These are phyloP conservation scores for Leptopilina clavipes DNA, from an alignment of 1,140 invertebrate genomes.

Conservation along the genomic window DNA sequence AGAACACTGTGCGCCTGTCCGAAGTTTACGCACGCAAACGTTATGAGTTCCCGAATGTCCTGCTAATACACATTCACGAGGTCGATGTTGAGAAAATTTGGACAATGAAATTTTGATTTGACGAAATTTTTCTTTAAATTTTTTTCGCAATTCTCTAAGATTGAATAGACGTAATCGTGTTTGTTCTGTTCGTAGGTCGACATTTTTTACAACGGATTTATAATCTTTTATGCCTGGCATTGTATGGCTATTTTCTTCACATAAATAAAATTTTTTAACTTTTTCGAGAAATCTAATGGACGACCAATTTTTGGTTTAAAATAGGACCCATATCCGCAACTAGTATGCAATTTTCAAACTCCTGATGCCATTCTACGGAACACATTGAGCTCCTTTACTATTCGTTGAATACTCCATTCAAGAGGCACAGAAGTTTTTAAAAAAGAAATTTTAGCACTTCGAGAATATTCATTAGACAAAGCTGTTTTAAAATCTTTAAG, in stretches of 20 bases:
- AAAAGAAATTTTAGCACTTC: no score
- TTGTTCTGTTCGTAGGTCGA: no score
- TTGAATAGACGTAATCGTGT: slow-evolving; percentile 16
- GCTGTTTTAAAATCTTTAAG: no score
- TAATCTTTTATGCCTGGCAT: slow-evolving; percentile 40
- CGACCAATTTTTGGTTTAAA: neutral
- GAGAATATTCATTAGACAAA: no score
- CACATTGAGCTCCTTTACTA: neutral
- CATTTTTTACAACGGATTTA: slow-evolving; percentile 12
- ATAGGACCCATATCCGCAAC: neutral
- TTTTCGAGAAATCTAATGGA: neutral
- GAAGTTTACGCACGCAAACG: slow-evolving; percentile 38
- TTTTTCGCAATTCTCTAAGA: slow-evolving; percentile 8
- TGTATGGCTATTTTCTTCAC: slow-evolving; percentile 4
- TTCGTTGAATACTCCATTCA: neutral
- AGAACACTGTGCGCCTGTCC: no score
- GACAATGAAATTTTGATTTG: slow-evolving; percentile 40
- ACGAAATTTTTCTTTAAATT: slow-evolving; percentile 33
- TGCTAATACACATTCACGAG: slow-evolving; percentile 17
- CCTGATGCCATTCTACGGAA: neutral
- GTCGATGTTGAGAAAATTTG: slow-evolving; percentile 34
- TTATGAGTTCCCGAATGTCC: slow-evolving; percentile 17
- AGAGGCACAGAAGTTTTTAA: neutral
- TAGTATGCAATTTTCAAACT: neutral
- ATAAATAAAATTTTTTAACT: neutral